Conservation (phyloP, 2,888 invertebrate genomes). For the Apoda limacodes region DNA sequence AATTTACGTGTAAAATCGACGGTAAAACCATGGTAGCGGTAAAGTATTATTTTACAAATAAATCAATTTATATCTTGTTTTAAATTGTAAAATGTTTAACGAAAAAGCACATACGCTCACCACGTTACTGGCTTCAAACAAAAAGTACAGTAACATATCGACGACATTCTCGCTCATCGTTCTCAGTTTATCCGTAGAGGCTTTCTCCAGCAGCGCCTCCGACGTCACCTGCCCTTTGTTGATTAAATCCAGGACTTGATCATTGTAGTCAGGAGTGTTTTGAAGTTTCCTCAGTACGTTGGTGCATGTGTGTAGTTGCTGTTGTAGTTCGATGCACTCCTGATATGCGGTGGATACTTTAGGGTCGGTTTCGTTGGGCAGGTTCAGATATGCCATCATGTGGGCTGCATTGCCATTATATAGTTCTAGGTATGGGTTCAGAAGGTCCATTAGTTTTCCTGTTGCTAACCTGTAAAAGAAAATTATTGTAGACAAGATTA, state of each 20-base stretch:
- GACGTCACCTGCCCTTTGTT: conserved; percentile 42
- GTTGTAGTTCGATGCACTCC: conserved; percentile 90
- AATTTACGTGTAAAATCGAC: no score
- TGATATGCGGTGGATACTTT: conserved; percentile 61
- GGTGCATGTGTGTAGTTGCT: conserved; percentile 87
- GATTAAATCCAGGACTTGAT: conserved; percentile 39
- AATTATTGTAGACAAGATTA: neutral
- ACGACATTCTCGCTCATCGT: conserved; percentile 85
- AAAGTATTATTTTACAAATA: no score
- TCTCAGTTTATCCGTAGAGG: conserved; percentile 86
- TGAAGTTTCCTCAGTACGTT: conserved; percentile 82
- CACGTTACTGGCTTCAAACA: conserved; percentile 62
- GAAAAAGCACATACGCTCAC: conserved; percentile 40
- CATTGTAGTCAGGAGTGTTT: conserved; percentile 53
- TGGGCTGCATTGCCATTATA: conserved; percentile 86
- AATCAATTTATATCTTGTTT: no score
- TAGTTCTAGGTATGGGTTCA: conserved; percentile 82
- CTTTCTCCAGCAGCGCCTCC: conserved; percentile 62
- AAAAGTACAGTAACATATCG: conserved; percentile 81
- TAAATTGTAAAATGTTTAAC: no score
- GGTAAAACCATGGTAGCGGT: no score
- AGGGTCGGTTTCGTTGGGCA: conserved; percentile 72
- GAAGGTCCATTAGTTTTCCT: conserved; percentile 82
- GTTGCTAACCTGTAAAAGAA: conserved; percentile 82
- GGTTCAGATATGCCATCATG: conserved; percentile 84